Evolutionary conservation across 2,888 invertebrate genomes (phyloP).

Genomic region (Meghimatium bilineatum): DNA sequence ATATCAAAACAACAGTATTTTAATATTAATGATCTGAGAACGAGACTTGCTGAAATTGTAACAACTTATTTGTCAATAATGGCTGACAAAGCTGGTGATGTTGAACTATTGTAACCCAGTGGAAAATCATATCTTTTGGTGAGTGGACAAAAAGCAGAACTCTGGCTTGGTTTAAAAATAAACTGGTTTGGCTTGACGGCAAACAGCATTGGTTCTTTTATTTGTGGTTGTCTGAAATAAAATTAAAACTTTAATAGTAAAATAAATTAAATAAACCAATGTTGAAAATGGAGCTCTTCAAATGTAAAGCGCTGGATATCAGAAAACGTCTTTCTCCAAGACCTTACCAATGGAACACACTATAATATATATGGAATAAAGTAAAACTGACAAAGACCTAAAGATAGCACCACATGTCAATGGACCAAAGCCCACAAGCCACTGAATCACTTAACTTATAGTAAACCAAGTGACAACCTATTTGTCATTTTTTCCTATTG

Average conservation of each 20-base stretch:
- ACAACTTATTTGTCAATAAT: slow-evolving; percentile 28
- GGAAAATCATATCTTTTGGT: slow-evolving; percentile 57
- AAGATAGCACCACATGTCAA: no score
- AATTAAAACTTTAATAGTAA: background rate
- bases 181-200: slow-evolving; percentile 67
- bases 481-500: no score
- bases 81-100: slow-evolving; percentile 32
- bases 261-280: background rate
- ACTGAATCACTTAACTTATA: no score
- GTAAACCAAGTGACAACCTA: no score
- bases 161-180: slow-evolving; percentile 66
- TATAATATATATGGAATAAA: no score
- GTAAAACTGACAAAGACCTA: no score
- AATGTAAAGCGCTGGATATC: no score
- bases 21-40: background rate
- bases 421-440: no score
- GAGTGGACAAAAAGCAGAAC: slow-evolving; percentile 70
- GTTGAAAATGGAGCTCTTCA: no score
- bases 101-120: slow-evolving; percentile 9
- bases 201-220: slow-evolving; percentile 68
- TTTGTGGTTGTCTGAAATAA: slow-evolving; percentile 56
- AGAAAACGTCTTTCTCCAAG: no score
- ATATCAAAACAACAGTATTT: background rate
- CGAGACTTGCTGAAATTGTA: background rate
- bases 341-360: no score